Percentiles rank a stretch among this genome's conserved stretches.
Evolutionary conservation across 2,888 invertebrate genomes (phyloP).

Genomic region (Macrophya annulata): DNA sequence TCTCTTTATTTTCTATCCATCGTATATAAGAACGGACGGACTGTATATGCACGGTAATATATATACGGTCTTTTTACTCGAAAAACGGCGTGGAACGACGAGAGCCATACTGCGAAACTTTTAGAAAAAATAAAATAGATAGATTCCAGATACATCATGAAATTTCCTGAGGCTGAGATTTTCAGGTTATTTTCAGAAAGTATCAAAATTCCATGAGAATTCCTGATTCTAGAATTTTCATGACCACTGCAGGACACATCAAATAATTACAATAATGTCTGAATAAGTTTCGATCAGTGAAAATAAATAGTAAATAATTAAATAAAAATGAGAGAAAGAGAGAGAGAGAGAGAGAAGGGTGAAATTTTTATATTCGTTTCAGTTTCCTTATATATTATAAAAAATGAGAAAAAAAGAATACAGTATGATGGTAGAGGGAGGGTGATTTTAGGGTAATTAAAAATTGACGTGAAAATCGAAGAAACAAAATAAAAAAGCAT

Average conservation of each 20-base stretch:
- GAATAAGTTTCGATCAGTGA: not conserved
- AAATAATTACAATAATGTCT: too few species aligned
- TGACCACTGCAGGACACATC: too few species aligned
- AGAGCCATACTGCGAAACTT: not conserved
- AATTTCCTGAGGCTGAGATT: too few species aligned
- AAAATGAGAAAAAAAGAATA: not conserved
- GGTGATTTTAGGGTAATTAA: slow-evolving; percentile 56
- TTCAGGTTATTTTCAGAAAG: too few species aligned
- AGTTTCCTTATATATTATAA: not conserved
- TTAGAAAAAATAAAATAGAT: too few species aligned
- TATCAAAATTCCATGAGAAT: too few species aligned
- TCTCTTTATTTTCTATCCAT: too few species aligned
- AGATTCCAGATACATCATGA: too few species aligned
- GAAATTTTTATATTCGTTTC: not conserved
- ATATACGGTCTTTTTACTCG: slow-evolving; percentile 1
- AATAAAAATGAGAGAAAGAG: not conserved
- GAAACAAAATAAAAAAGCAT: slow-evolving; percentile 32
- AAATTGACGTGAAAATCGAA: slow-evolving; percentile 63
- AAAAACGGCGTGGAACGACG: not conserved
- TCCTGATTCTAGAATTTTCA: too few species aligned
- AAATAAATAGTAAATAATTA: not conserved
- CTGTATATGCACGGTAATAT: too few species aligned
- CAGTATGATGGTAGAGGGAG: not conserved
- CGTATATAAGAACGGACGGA: too few species aligned
- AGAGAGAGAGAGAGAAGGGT: not conserved